Conservation (phyloP, 2,888 invertebrate species). For the Drosophila anomelani region DNA sequence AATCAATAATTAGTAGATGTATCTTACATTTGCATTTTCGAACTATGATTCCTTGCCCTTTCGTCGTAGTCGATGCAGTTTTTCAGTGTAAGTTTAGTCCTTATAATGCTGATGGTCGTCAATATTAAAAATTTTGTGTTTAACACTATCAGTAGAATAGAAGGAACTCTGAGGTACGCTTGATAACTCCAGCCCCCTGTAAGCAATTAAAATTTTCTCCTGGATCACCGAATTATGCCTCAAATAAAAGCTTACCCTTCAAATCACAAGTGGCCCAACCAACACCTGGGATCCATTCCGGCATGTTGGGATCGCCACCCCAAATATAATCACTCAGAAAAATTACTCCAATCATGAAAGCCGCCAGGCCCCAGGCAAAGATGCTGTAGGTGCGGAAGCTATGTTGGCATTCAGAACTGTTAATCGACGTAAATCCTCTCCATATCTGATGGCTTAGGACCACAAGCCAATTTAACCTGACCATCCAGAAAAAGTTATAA, state of each 20-base stretch:
- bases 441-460: not conserved
- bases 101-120: not conserved
- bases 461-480: not conserved
- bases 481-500: not conserved
- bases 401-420: not conserved
- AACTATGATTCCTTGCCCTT: not conserved
- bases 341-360: not conserved
- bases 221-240: not conserved
- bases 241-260: not conserved
- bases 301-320: not conserved
- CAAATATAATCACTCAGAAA: not conserved
- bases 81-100: not conserved
- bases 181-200: not conserved
- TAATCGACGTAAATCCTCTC: not conserved
- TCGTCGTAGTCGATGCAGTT: not conserved
- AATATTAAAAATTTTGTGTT: not conserved
- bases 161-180: not conserved
- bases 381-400: not conserved
- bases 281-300: not conserved
- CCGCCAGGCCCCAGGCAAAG: not conserved
- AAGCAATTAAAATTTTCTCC: fast-evolving
- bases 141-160: not conserved
- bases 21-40: not conserved
- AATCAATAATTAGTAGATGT: not conserved
- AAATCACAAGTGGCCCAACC: not conserved